A percentile compares a stretch with the other conserved stretches of the same genome.
Conservation (phyloP, 2,113 vertebrate species). For the Origma solitaria region DNA sequence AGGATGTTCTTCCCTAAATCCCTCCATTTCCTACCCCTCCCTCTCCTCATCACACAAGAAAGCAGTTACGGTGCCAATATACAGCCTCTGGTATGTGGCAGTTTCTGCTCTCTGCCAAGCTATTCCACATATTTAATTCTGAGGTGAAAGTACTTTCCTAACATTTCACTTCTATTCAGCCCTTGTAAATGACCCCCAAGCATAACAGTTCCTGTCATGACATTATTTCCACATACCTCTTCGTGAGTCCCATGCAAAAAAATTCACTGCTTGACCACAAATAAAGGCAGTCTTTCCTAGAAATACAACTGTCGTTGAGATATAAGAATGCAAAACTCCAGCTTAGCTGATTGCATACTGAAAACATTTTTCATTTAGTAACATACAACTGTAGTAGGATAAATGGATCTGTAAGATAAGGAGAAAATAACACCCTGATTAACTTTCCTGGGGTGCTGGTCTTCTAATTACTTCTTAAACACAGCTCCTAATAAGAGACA, state of each 20-base stretch:
- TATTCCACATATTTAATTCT: constrained; percentile 9
- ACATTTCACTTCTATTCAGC: not conserved
- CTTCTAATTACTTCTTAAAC: constrained; percentile 34
- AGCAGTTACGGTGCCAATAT: not conserved
- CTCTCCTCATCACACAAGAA: not conserved
- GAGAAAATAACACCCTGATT: not conserved
- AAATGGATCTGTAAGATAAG: constrained; percentile 6
- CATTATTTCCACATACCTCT: constrained; percentile 8
- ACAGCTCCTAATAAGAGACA: not conserved
- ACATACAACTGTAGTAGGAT: not conserved
- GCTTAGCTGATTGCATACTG: not conserved
- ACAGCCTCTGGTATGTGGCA: not conserved
- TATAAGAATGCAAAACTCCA: constrained; percentile 20
- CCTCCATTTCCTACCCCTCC: not conserved
- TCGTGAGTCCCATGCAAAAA: not conserved
- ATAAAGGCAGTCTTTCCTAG: not conserved
- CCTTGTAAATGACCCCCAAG: constrained; percentile 4
- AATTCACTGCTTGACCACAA: not conserved
- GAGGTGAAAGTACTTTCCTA: constrained; percentile 19
- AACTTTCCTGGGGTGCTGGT: not conserved
- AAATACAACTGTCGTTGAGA: constrained; percentile 32
- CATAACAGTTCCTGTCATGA: not conserved
- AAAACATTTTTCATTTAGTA: constrained; percentile 23
- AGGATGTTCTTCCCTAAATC: not conserved
- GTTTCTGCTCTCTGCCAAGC: not conserved